Evolutionary conservation across 2,113 vertebrate genomes (phyloP), one percentile per base, ranked within the genome.

Genomic region (Apus apus): DNA sequence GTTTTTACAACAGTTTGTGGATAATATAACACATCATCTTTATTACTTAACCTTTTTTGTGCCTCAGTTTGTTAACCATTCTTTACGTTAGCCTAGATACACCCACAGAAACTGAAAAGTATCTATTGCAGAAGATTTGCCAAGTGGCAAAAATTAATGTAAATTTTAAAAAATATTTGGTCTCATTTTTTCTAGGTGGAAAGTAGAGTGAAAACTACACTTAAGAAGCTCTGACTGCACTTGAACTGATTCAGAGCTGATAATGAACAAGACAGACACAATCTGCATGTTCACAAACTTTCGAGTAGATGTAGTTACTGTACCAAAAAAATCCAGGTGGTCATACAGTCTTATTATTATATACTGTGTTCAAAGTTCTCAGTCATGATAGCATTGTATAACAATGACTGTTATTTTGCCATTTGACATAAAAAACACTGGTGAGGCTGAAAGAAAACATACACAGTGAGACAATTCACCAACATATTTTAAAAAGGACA

Each of bases 1-100:
- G 90, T 40, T 76, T 87, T 93, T 92, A 92, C 40, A 96, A 92
- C 57, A 83, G 43, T 91, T 77, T 66, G 32, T 77, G 29, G 91
- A 13, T 26, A 45, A 66, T 65, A 12, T 30, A 90, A 94, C 48
- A 65, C 32, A 77, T 34, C 9, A 25, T 56, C 29, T 78, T 92
- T 85, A 72, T 56, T 89, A 95, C 75, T 82, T 68, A 76, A 54
- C 54, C 71, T 85, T 67, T 77, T 81, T n/a, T 40, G 46, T 16
- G 26, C 46, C 48, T 80, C n/a, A 78, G 50, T 79, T 86, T 90
- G 17, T 90, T 73, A 65, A 34, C 21, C 12, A 32, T 58, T 91
- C 81, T 9, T 81, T 65, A 60, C 30, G 13, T 73, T 79, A 84
- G 45, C 25, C 15, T n/a, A n/a, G n/a, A n/a, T n/a, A 57, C 19